Conservation (phyloP, 2,797 vertebrate species). For the Arctocebus calabarensis region DNA sequence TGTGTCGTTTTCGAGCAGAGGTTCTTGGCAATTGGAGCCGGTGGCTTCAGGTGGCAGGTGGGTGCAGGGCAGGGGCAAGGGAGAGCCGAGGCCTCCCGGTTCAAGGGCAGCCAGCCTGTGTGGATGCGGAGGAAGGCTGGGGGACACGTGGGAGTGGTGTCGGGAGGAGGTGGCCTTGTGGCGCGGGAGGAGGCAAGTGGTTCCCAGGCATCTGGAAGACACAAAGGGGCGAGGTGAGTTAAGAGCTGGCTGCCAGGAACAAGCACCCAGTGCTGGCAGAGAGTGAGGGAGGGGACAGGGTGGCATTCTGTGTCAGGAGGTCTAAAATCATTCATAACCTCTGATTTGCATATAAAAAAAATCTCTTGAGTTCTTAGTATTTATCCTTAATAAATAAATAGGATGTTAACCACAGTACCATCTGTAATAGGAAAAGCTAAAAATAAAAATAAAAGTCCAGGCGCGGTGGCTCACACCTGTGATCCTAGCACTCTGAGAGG, state of each 20-base stretch:
- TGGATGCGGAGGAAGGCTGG: conserved; percentile 80
- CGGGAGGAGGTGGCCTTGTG: conserved; percentile 87
- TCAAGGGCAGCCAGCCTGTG: conserved; percentile 69
- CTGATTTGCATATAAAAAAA: no score
- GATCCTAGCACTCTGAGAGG: no score
- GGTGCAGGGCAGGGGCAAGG: not conserved
- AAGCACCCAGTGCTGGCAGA: fast-evolving
- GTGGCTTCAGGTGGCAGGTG: conserved; percentile 80
- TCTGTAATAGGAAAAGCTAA: not conserved
- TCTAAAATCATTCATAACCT: fast-evolving
- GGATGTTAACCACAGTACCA: not conserved
- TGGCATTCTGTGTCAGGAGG: fast-evolving
- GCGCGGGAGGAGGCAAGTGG: conserved; percentile 83
- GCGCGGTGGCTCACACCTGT: no score
- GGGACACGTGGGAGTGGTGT: conserved; percentile 83
- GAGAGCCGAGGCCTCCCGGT: conserved; percentile 61
- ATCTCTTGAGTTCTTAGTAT: not conserved
- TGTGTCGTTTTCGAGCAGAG: conserved; percentile 73
- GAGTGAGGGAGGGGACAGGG: fast-evolving
- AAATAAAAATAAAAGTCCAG: not conserved
- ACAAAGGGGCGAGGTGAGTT: fast-evolving
- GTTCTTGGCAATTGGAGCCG: conserved; percentile 83
- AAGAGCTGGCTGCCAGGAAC: not conserved
- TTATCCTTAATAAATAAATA: not conserved
- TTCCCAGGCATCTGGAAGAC: conserved; percentile 86